These are phyloP conservation scores for Phocides pigmalion DNA, from an alignment of 1,140 invertebrate species.

Conservation along the genomic window DNA sequence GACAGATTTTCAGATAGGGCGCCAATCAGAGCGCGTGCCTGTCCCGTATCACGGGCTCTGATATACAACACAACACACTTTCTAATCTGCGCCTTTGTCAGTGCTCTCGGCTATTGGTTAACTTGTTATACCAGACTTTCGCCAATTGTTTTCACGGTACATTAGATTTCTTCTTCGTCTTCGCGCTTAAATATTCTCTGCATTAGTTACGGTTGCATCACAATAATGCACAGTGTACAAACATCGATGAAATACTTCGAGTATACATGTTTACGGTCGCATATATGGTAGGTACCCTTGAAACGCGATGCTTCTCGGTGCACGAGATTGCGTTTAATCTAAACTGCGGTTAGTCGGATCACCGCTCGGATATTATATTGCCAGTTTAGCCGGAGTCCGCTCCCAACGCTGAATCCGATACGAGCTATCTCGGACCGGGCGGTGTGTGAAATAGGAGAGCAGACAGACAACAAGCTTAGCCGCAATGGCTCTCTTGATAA, in stretches of 20 bases:
- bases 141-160: conserved; percentile 82
- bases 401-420: conserved; percentile 65
- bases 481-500: conserved; percentile 70
- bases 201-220: conserved; percentile 60
- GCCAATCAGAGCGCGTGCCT: conserved; percentile 76
- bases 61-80: conserved; percentile 80
- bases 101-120: conserved; percentile 74
- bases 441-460: conserved; percentile 73
- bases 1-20: conserved; percentile 80
- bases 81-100: conserved; percentile 82
- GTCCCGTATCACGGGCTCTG: conserved; percentile 68
- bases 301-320: conserved; percentile 36
- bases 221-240: conserved; percentile 37
- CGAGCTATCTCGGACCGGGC: conserved; percentile 52
- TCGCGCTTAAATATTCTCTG: conserved; percentile 56
- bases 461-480: conserved; percentile 67
- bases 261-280: neutral
- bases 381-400: conserved; percentile 60
- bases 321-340: conserved; percentile 56
- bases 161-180: conserved; percentile 71
- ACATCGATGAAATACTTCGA: conserved; percentile 13
- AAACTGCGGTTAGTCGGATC: conserved; percentile 69
- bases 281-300: conserved; percentile 36
- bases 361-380: conserved; percentile 58
- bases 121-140: conserved; percentile 76